Evolutionary conservation across 1,140 invertebrate species (phyloP).

Genomic region (Drosophila erecta): DNA sequence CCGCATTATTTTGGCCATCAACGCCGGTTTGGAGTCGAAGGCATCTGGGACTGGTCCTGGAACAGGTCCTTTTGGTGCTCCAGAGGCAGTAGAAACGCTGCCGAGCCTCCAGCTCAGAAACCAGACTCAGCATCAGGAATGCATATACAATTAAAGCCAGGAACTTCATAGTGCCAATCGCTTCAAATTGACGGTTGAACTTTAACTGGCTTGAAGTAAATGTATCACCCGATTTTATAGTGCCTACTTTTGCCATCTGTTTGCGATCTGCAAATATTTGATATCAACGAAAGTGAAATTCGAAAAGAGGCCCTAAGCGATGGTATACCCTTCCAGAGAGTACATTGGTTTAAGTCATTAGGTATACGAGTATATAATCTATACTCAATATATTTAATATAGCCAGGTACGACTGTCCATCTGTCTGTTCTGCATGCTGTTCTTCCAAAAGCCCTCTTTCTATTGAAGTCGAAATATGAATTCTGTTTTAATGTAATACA

Average conservation of each 20-base stretch:
- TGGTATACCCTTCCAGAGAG: no score
- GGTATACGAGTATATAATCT: no score
- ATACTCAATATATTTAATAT: no score
- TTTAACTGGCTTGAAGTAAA: not conserved
- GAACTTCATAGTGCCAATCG: conserved; percentile 40
- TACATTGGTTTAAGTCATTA: no score
- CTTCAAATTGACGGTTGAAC: not conserved
- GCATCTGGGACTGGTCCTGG: conserved; percentile 31
- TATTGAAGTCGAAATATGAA: no score
- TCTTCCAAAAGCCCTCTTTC: no score
- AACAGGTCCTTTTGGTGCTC: conserved; percentile 32
- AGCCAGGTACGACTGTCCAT: no score
- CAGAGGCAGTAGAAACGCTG: conserved; percentile 51
- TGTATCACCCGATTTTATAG: conserved; percentile 47
- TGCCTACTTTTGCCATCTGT: conserved; percentile 4
- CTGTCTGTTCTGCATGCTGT: no score
- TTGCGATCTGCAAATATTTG: conserved; percentile 49
- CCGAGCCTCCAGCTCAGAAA: conserved; percentile 26
- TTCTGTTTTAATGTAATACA: no score
- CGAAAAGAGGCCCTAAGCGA: conserved; percentile 1
- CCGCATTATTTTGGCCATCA: accelerated
- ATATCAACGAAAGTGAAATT: conserved; percentile 49
- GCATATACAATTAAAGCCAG: conserved; percentile 2
- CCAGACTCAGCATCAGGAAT: conserved; percentile 25
- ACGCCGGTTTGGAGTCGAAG: not conserved